phyloP scores from a whole-genome alignment of 2,888 invertebrate genomes.

The Diarsia mendica region DNA sequence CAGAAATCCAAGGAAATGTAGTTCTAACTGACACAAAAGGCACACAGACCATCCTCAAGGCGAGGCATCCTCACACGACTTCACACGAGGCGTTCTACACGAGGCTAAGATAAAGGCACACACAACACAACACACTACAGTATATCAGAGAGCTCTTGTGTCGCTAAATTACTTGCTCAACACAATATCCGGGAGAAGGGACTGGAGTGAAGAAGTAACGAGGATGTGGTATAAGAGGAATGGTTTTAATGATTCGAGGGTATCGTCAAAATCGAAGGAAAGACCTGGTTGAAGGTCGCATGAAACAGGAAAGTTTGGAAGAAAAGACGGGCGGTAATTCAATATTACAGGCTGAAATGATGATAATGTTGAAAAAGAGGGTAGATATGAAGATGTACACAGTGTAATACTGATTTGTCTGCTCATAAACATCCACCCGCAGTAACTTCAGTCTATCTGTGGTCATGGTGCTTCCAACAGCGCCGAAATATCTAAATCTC shows the following conservation, averaged over 20 bases:
- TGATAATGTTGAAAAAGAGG: background rate
- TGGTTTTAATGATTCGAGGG: background rate
- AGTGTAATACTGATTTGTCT: background rate
- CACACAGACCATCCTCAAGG: slow-evolving; percentile 1
- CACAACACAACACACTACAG: slow-evolving; percentile 32
- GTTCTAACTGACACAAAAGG: slow-evolving; percentile 42
- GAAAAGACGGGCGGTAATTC: too few species aligned
- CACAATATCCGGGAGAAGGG: slow-evolving; percentile 67
- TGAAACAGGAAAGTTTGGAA: background rate
- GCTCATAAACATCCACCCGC: too few species aligned
- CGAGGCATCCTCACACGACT: slow-evolving; percentile 7
- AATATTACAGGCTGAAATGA: background rate
- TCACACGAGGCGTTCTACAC: too few species aligned
- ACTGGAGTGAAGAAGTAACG: background rate
- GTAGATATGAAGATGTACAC: background rate
- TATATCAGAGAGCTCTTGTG: slow-evolving; percentile 36
- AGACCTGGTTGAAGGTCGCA: too few species aligned
- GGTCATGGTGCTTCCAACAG: too few species aligned
- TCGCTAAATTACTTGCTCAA: slow-evolving; percentile 67
- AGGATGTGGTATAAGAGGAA: slow-evolving; percentile 17
- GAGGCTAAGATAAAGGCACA: slow-evolving; percentile 30
- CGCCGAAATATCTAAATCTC: too few species aligned
- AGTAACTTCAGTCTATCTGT: too few species aligned
- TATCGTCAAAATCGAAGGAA: background rate
- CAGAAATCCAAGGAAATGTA: slow-evolving; percentile 14